Evolutionary conservation across 2,797 vertebrate species (phyloP).

Genomic region (Xiphophorus birchmanni): DNA sequence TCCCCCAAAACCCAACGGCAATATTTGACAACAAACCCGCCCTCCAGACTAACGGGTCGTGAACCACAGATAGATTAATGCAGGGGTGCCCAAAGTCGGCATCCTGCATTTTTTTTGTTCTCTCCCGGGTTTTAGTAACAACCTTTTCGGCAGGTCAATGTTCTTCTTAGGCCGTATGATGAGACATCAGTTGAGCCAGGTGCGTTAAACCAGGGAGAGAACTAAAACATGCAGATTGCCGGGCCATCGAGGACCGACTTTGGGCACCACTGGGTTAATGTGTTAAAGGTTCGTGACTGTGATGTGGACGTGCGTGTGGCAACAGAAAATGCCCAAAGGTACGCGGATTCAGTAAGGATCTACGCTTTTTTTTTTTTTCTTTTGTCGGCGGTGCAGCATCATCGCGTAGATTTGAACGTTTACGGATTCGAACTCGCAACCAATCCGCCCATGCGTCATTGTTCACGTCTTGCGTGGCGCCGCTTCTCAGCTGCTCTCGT

Average conservation of each 20-base stretch:
- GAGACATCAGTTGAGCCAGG: too few species aligned
- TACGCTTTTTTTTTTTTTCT: background rate
- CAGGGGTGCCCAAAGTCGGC: too few species aligned
- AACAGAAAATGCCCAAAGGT: background rate
- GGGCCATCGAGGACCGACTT: too few species aligned
- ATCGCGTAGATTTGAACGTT: background rate
- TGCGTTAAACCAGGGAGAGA: too few species aligned
- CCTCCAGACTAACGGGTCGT: constrained; percentile 39
- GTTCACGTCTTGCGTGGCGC: background rate
- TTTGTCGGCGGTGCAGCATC: background rate
- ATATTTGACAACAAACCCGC: constrained; percentile 18
- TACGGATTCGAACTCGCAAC: background rate
- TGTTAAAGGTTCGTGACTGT: constrained; percentile 1
- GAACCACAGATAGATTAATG: constrained; percentile 39
- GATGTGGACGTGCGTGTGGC: background rate
- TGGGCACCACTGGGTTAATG: background rate
- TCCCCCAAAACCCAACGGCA: background rate
- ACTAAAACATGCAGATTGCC: too few species aligned
- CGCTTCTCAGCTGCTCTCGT: constrained; percentile 5
- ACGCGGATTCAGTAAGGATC: background rate
- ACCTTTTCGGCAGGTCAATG: too few species aligned
- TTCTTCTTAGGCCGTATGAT: too few species aligned
- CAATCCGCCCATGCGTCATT: background rate
- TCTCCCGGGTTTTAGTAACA: too few species aligned
- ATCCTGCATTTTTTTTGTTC: too few species aligned